Base-by-base conservation (phyloP, 2,797 vertebrate species). In the Aselliscus stoliczkanus region DNA sequence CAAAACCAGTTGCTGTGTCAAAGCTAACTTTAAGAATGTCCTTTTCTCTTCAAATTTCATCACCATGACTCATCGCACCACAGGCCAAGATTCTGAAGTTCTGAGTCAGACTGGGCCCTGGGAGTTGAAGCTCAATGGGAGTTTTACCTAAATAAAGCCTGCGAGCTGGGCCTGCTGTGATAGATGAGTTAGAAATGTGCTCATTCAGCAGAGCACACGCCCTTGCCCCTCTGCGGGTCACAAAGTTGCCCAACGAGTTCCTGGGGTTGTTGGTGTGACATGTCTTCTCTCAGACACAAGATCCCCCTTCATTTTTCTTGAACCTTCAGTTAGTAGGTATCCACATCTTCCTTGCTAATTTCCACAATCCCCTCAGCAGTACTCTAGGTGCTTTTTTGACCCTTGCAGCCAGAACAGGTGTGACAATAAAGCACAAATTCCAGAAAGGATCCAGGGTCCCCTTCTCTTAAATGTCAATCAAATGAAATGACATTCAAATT, bases 81-180 rank as follows among this genome's bases (percentile, higher is more conserved):
- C 85, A 84, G 83, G 96, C 97, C 95, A 96, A 97, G 94, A 98
- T 98, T 97, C 97, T 97, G 80, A 96, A 97, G 88, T 90, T 95
- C 90, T 98, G 97, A 97, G 94, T 98, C 97, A 97, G 91, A 34
- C 60, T 54, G 85, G 69, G 90, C 58, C 72, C 85, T 77, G 90
- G 80, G 88, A 91, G 94, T 72, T 67, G 31, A 56, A 69, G 70
- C 93, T 94, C 83, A 87, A 83, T 89, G 93, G 90, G 94, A 94
- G 75, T 96, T 95, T 97, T 93, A 96, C 96, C 97, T 97, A 98
- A 97, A 98, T 97, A 98, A 97, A 97, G 90, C 85, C 92, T 75
- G 81, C 15, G 58, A 94, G 72, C 4, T 9, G 25, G 76, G 73
- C 82, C 86, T 94, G 69, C 82, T 88, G 72, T 89, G 94, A 95